Conservation (phyloP, 2,888 invertebrate species). For the Spialia ferax region DNA sequence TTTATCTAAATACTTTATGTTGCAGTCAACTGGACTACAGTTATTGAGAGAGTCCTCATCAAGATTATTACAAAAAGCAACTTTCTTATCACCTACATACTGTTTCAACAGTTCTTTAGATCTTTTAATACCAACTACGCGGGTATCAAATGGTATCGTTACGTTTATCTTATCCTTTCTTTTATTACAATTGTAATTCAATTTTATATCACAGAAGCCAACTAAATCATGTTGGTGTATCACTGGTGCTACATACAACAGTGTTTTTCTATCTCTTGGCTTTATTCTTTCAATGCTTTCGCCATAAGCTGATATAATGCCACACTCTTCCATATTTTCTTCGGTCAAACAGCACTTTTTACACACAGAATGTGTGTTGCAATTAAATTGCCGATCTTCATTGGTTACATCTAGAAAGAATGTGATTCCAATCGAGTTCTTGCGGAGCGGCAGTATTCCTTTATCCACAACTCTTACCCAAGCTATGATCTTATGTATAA, state of each 20-base stretch:
- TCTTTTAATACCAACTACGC: constrained; percentile 45
- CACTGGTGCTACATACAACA: constrained; percentile 62
- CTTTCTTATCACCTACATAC: constrained; percentile 50
- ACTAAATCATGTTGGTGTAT: constrained; percentile 63
- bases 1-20: constrained; percentile 65
- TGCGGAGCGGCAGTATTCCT: constrained; percentile 65
- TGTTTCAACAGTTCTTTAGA: constrained; percentile 47
- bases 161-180: constrained; percentile 49
- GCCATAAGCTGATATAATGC: constrained; percentile 54
- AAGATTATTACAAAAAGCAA: constrained; percentile 54
- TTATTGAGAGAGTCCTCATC: constrained; percentile 65
- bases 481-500: constrained; percentile 48
- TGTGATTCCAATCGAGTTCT: constrained; percentile 64
- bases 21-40: constrained; percentile 67
- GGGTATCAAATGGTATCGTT: constrained; percentile 65
- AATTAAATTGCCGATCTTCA: constrained; percentile 52
- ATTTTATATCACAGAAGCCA: constrained; percentile 62
- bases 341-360: constrained; percentile 64
- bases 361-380: constrained; percentile 54
- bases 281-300: constrained; percentile 49
- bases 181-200: constrained; percentile 56
- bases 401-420: constrained; percentile 70
- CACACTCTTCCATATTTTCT: constrained; percentile 56
- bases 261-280: constrained; percentile 59
- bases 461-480: constrained; percentile 61